These are phyloP conservation scores for Turritopsis dohrnii DNA, from an alignment of 30 jellyfish, hydroid and myxozoan genomes.

Conservation along the genomic window DNA sequence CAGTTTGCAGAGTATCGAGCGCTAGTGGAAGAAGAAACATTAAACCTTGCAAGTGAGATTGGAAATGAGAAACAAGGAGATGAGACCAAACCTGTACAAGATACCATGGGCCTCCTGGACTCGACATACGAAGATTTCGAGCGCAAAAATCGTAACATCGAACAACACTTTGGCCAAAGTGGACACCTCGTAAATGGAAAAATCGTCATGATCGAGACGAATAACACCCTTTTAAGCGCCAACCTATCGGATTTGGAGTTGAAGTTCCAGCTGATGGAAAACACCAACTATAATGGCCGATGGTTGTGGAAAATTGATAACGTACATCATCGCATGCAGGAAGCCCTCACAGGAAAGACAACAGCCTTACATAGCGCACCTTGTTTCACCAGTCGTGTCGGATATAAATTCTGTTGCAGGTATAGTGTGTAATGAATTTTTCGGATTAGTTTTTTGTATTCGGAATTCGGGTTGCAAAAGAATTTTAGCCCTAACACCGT, in stretches of 20 bases:
- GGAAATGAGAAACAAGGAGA: not conserved
- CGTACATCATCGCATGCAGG: constrained; percentile 45
- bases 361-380: constrained; percentile 93
- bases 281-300: constrained; percentile 65
- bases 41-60: not conserved
- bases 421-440: not conserved
- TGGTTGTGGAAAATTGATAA: constrained; percentile 71
- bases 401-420: constrained; percentile 69
- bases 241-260: constrained; percentile 59
- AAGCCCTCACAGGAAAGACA: constrained; percentile 76
- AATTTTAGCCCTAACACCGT: not conserved
- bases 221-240: constrained; percentile 9
- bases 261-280: constrained; percentile 62
- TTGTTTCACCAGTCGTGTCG: constrained; percentile 57
- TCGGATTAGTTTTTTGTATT: not conserved
- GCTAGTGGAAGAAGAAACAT: not conserved
- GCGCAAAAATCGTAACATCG: constrained; percentile 2
- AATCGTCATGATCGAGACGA: constrained; percentile 19
- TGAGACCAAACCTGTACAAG: not conserved
- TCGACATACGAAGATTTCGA: not conserved
- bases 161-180: not conserved
- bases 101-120: not conserved
- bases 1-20: not conserved
- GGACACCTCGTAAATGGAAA: not conserved
- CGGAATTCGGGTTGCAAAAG: not conserved